Evolutionary conservation across 2,888 invertebrate species (phyloP).

Genomic region (Dendrolimus houi): DNA sequence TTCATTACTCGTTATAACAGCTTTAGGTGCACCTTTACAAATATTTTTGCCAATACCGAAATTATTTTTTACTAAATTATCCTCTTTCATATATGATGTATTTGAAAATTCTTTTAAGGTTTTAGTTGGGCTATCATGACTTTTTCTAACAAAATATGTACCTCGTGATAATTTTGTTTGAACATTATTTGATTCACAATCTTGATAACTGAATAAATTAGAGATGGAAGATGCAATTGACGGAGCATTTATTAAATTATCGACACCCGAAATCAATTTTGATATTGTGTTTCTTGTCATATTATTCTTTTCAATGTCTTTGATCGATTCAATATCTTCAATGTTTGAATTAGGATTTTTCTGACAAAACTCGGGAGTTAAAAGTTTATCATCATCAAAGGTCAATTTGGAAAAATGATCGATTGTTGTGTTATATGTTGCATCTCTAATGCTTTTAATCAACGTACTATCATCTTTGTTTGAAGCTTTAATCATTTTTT

Average conservation of each 20-base stretch:
- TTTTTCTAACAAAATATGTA: constrained; percentile 6
- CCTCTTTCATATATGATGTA: background rate
- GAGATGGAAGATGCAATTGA: too few species aligned
- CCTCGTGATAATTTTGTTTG: constrained; percentile 1
- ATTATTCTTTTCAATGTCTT: too few species aligned
- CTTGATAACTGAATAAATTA: too few species aligned
- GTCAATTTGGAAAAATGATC: background rate
- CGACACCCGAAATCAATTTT: background rate
- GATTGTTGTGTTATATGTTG: background rate
- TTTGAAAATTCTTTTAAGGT: constrained; percentile 1
- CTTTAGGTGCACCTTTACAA: background rate
- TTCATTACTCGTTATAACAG: constrained; percentile 6
- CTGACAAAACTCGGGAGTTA: background rate
- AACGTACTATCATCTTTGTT: too few species aligned
- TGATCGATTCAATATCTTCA: too few species aligned
- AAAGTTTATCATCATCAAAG: background rate
- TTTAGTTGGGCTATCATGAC: background rate
- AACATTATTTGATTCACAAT: background rate
- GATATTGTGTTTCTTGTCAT: too few species aligned
- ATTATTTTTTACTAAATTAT: constrained; percentile 5
- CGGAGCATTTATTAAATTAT: background rate
- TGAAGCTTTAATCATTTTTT: background rate
- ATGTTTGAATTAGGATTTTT: too few species aligned
- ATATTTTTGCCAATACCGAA: constrained; percentile 11
- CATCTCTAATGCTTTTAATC: background rate